phyloP scores from a whole-genome alignment of 2,888 invertebrate genomes.

The Exocentrus adspersus region DNA sequence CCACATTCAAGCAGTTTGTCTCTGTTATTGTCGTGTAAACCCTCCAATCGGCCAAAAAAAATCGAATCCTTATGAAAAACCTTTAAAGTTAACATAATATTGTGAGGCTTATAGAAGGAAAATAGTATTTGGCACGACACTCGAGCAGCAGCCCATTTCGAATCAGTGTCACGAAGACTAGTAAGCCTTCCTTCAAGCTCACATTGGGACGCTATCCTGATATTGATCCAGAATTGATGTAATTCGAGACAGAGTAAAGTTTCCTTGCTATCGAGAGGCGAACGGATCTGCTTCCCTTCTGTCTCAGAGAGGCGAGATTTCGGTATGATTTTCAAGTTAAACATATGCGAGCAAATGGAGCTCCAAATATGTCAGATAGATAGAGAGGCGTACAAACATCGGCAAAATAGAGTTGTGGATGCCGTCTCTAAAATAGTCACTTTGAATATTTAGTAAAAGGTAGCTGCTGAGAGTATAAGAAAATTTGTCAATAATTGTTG shows the following conservation, averaged over 20 bases:
- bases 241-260: slow-evolving; percentile 60
- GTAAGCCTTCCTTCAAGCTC: slow-evolving; percentile 41
- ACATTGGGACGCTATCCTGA: slow-evolving; percentile 50
- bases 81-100: slow-evolving; percentile 53
- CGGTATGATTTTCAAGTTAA: slow-evolving; percentile 53
- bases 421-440: neutral
- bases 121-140: slow-evolving; percentile 53
- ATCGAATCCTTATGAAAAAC: slow-evolving; percentile 43
- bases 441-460: neutral
- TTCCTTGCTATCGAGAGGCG: slow-evolving; percentile 50
- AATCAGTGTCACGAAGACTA: slow-evolving; percentile 37
- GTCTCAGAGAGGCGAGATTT: slow-evolving; percentile 43
- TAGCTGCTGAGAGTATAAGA: too few relatives aligned
- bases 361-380: slow-evolving; percentile 11
- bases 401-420: neutral
- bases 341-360: slow-evolving; percentile 46
- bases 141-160: slow-evolving; percentile 48
- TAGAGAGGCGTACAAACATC: slow-evolving; percentile 9
- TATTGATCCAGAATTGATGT: slow-evolving; percentile 63
- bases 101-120: slow-evolving; percentile 49
- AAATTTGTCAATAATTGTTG: too few relatives aligned
- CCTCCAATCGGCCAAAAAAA: slow-evolving; percentile 38
- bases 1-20: slow-evolving; percentile 22
- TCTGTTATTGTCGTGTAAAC: slow-evolving; percentile 47
- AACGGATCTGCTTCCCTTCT: slow-evolving; percentile 32